Base-by-base conservation (phyloP, 2,888 invertebrate genomes). In the Metopia argyrocephala region DNA sequence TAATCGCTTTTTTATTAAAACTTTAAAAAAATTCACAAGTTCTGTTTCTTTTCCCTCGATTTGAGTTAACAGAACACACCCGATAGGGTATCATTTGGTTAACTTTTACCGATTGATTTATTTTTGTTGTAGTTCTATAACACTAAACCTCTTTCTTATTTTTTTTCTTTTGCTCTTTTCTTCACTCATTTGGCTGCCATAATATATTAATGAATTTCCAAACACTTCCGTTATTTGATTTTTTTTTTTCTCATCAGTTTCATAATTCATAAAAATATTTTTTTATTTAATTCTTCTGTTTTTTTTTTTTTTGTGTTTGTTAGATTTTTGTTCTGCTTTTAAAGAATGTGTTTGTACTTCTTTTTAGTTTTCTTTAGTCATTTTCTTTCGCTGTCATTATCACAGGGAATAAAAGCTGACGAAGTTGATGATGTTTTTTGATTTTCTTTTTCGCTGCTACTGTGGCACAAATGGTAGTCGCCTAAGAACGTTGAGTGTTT, bases 141-240 rank as follows among this genome's bases (percentile, higher is more conserved):
- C 62, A 62, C 46, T n/a, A n/a, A n/a, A 9, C 20, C 2, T 9
- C 15, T 46, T 20, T 3, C 62, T 3, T 45, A 23, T 4, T n/a
- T 45, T 3, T 61, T 5, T n/a, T 61, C 7, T 45, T 38, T 23
- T 61, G 45, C 50, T 45, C 56, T 38, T 12, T 28, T 15, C 50
- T 50, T 38, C n/a, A 21, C 61, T 70, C 71, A 76, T 64, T 76
- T 76, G 46, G 25, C 50, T 50, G 75, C 61, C 64, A 23, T 70
- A 48, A 62, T 69, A 78, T 73, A 66, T 74, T 74, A 78, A 78
- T 70, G 68, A 75, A 66, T 69, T 73, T 73, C 62, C 61, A 69
- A 68, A 70, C 46, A 57, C 74, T 78, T 70, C 50, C 38, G 52
- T 66, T n/a, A n/a, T n/a, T n/a, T n/a, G n/a, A n/a, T n/a, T n/a